Conservation (phyloP, 2,797 vertebrate species). For the Rousettus madagascariensis region DNA sequence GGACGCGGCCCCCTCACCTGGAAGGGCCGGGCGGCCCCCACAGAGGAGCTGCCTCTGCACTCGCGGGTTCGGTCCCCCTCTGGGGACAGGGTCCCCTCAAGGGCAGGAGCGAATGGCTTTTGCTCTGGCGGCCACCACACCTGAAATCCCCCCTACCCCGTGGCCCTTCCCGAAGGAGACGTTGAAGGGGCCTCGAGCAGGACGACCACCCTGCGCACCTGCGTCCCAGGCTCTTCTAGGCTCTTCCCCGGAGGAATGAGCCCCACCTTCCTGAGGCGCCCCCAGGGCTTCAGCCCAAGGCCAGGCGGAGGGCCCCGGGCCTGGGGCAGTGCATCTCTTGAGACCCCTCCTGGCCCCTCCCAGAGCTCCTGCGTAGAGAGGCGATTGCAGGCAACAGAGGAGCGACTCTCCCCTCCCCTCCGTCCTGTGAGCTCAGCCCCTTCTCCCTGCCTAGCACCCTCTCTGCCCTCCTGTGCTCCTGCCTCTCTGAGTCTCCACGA, state of each 20-base stretch:
- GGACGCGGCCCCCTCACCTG: not conserved
- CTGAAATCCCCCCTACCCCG: not conserved
- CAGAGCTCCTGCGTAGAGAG: not conserved
- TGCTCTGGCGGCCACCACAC: not conserved
- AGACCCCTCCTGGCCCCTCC: not conserved
- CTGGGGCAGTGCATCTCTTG: not conserved
- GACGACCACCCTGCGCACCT: not conserved
- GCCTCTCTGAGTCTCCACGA: not conserved
- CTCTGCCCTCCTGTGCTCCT: not conserved
- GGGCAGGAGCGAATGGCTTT: too few species aligned
- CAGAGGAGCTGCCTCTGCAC: accelerated
- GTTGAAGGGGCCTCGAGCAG: accelerated
- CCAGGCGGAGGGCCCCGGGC: not conserved
- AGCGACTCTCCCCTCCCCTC: not conserved
- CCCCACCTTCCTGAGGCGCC: not conserved
- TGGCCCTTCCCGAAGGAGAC: not conserved
- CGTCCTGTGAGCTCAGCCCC: not conserved
- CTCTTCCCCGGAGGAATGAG: not conserved
- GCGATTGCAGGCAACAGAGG: not conserved
- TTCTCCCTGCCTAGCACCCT: not conserved
- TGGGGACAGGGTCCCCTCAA: not conserved
- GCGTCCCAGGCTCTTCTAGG: not conserved
- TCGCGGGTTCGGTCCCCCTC: not conserved
- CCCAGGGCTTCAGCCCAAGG: not conserved
- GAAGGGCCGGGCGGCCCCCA: not conserved